Base-by-base conservation (phyloP, 37 sponge, comb jelly and placozoan species). In the Crambe crambe region DNA sequence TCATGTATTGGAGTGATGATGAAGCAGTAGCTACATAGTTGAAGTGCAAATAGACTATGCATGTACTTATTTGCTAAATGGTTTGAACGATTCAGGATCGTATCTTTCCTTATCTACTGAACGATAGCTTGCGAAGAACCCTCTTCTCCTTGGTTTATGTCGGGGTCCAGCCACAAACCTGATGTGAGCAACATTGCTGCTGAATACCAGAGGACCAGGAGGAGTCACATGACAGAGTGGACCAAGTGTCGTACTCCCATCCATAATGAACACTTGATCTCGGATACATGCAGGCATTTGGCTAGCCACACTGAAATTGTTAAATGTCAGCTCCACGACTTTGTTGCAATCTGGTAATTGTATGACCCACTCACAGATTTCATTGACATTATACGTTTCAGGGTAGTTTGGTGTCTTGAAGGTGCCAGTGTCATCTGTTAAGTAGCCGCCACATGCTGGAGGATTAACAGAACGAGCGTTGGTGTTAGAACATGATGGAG, bases 81-180 rank as follows among this genome's bases (percentile, higher is more conserved):
- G n/a, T n/a, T n/a, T n/a, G n/a, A n/a, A n/a, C n/a, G n/a, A n/a
- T n/a, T n/a, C n/a, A n/a, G n/a, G n/a, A n/a, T n/a, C n/a, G n/a
- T n/a, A n/a, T n/a, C n/a, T n/a, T n/a, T n/a, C n/a, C n/a, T n/a
- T n/a, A n/a, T n/a, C n/a, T n/a, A n/a, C n/a, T n/a, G n/a, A n/a
- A n/a, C n/a, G n/a, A n/a, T n/a, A n/a, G n/a, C n/a, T n/a, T n/a
- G n/a, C n/a, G n/a, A n/a, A n/a, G n/a, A n/a, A n/a, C 23, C 74
- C 74, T 32, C 25, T 74, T 3, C 54, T 6, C 21, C 32, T 3
- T 21, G 47, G 12, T 3, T 47, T 56, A 17, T 43, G 56, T 34
- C 30, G 27, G 12, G 74, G 36, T 23, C 74, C 74, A 56, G 56
- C 31, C 0, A 51, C 32, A 51, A 78, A 78, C 34, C 34, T 44